Evolutionary conservation across 2,113 vertebrate species (phyloP).

Genomic region (Crocuta crocuta): DNA sequence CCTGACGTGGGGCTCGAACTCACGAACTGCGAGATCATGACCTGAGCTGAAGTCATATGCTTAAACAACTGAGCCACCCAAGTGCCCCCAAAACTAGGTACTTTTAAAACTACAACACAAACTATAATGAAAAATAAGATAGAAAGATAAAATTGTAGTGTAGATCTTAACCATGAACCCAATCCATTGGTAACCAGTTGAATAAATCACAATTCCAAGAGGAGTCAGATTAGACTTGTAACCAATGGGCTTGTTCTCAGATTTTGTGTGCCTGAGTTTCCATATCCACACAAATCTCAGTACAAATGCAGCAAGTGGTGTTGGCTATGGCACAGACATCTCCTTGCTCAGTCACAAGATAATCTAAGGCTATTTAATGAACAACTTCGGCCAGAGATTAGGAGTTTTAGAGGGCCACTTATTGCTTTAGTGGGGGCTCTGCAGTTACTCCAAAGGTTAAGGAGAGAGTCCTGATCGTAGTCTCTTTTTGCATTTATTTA

Average conservation of each 20-base stretch:
- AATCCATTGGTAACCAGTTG: background rate
- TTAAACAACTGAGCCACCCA: too few relatives aligned
- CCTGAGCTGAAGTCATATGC: too few relatives aligned
- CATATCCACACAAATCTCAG: background rate
- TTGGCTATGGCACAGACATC: background rate
- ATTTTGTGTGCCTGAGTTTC: background rate
- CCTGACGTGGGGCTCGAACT: too few relatives aligned
- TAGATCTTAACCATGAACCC: background rate
- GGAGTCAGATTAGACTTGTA: background rate
- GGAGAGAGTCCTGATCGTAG: background rate
- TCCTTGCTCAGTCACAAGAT: background rate
- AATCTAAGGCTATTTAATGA: background rate
- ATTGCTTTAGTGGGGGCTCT: background rate
- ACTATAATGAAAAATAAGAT: background rate
- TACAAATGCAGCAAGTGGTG: background rate
- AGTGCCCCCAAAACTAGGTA: too few relatives aligned
- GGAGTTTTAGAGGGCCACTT: background rate
- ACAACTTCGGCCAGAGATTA: background rate
- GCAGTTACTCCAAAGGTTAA: background rate
- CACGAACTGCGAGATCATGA: too few relatives aligned
- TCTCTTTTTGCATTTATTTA: background rate
- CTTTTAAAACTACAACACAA: background rate
- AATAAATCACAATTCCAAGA: background rate
- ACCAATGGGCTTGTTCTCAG: background rate
- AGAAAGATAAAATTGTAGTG: background rate